Evolutionary conservation across 2,797 vertebrate genomes (phyloP).

Genomic region (Meriones psammophilus): DNA sequence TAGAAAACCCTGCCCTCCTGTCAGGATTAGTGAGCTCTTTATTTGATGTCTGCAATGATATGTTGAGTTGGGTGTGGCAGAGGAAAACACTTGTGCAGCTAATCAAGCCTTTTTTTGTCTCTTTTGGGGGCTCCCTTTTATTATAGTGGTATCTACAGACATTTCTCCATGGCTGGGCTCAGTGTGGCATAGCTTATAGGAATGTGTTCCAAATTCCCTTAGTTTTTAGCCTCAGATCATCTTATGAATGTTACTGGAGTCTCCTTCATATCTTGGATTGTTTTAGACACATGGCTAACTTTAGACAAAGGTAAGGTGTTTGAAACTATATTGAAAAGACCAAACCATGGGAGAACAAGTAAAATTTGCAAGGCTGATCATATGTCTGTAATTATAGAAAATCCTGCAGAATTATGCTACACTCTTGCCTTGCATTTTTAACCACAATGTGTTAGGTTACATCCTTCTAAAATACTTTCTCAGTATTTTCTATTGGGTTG

Average conservation of each 20-base stretch:
- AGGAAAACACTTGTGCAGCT: background rate
- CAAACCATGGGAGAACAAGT: background rate
- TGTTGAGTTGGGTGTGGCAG: background rate
- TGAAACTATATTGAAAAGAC: background rate
- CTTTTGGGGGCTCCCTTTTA: background rate
- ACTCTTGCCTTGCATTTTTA: background rate
- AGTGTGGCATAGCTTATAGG: background rate
- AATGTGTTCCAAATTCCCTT: constrained; percentile 6
- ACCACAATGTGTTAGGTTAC: background rate
- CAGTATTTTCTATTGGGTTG: background rate
- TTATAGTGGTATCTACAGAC: background rate
- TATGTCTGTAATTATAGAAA: constrained; percentile 9
- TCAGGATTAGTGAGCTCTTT: background rate
- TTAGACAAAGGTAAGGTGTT: background rate
- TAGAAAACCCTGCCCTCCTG: constrained; percentile 55
- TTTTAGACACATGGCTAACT: background rate
- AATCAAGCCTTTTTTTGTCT: background rate
- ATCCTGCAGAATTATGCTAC: background rate
- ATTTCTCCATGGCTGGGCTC: background rate
- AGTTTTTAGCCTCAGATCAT: background rate
- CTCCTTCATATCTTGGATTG: constrained; percentile 30
- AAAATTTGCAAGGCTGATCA: background rate
- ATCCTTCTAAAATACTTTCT: background rate
- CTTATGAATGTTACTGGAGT: constrained; percentile 12
- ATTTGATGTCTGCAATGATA: background rate